phyloP scores from a whole-genome alignment of 2,888 invertebrate genomes.

The Sminthurides aquaticus region DNA sequence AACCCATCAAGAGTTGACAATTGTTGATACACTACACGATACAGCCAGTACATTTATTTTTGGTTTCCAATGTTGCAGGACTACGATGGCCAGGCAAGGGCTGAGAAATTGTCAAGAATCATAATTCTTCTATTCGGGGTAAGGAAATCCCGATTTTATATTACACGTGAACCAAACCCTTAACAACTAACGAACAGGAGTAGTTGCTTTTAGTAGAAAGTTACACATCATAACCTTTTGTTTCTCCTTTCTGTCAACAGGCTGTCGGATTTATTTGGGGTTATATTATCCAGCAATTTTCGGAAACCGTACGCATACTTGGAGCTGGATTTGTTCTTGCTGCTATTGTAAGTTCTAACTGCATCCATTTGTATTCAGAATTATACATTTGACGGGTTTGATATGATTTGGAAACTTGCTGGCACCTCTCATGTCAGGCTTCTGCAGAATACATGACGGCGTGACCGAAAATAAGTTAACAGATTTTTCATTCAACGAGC shows the following conservation, averaged over 20 bases:
- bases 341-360: conserved; percentile 58
- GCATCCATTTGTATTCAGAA: background rate
- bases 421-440: no score
- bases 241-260: conserved; percentile 45
- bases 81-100: conserved; percentile 81
- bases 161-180: no score
- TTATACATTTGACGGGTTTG: no score
- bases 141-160: no score
- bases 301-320: conserved; percentile 86
- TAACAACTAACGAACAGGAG: background rate
- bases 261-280: conserved; percentile 85
- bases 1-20: no score
- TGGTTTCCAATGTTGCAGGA: no score
- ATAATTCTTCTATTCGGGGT: conserved; percentile 85
- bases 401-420: no score
- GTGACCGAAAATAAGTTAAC: no score
- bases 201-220: background rate
- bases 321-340: conserved; percentile 85
- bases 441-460: no score
- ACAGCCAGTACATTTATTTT: no score
- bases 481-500: no score
- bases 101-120: conserved; percentile 79
- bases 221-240: background rate
- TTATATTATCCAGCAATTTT: conserved; percentile 88
- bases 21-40: no score